Evolutionary conservation across 2,797 vertebrate genomes (phyloP), one percentile per base, ranked within the genome.

Genomic region (Chloroceryle inda): DNA sequence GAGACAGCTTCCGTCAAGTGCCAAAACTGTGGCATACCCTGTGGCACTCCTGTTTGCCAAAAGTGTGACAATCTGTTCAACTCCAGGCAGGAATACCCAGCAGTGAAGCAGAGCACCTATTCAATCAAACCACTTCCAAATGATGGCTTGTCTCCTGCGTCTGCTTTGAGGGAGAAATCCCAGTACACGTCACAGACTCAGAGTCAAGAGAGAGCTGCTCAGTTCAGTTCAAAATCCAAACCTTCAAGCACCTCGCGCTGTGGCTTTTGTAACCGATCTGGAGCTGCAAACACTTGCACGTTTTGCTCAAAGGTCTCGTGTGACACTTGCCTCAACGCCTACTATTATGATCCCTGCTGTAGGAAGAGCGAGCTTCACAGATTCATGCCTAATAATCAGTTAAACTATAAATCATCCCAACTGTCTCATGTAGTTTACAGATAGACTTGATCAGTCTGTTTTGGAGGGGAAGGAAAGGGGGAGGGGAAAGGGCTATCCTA

Each of bases 241-340:
- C 2, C 96, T 37, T 74, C 95, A 10, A 95, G 96, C 92, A 85
- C 95, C 55, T 96, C 97, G 0, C 99, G 99, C 90, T 99, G 99
- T 4, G 99, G 99, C 93, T 99, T 99, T 96, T 99, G 99, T 97
- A 99, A 99, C 98, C 99, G 99, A 76, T 97, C 98, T 0, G 99
- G 99, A 20, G 99, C 99, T 18, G 97, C 99, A 18, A 98, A 99
- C 98, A 99, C 99, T 67, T 99, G 99, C 94, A 98, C 99, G n/a
- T 99, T 99, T 97, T 99, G 99, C 98, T 99, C 99, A 10, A 99
- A 99, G 96, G 99, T 99, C 87, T 99, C 99, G 13, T 99, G 99
- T 68, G 99, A 99, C 96, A 58, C 98, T 63, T 99, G 99, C 98
- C 99, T 99, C 98, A 97, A 94, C 74, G 98, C 99, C 88, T 99